Percentiles rank a stretch among this genome's conserved stretches.
phyloP scores from a whole-genome alignment of 2,797 vertebrate species.

The Sebastiscus tertius region DNA sequence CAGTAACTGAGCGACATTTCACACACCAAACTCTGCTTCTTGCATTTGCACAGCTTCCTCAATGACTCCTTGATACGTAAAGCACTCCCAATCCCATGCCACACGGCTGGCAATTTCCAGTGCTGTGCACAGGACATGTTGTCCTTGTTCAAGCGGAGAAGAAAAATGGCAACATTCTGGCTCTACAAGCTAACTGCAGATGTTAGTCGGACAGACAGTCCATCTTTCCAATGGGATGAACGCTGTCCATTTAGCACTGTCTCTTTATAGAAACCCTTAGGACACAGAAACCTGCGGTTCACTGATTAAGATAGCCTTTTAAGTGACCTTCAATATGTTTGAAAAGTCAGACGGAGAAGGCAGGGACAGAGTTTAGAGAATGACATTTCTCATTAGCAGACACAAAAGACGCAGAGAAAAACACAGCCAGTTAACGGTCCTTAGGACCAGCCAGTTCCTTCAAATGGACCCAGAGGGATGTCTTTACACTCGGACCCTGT shows the following conservation, averaged over 20 bases:
- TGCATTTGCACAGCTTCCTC: background rate
- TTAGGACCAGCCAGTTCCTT: background rate
- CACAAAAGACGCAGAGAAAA: conserved; percentile 24
- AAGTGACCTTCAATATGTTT: conserved; percentile 6
- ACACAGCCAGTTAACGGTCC: conserved; percentile 1
- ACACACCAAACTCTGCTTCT: background rate
- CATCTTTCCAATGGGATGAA: background rate
- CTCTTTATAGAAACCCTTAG: background rate
- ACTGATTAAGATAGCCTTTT: conserved; percentile 9
- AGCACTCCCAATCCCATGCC: background rate
- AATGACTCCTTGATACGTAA: background rate
- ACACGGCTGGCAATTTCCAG: background rate
- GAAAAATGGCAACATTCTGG: background rate
- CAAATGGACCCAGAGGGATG: conserved; percentile 25
- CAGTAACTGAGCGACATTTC: conserved; percentile 1
- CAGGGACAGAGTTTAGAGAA: background rate
- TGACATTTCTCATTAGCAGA: conserved; percentile 17
- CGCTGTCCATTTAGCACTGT: background rate
- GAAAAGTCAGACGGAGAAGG: background rate
- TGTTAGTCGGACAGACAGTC: background rate
- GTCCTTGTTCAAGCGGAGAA: background rate
- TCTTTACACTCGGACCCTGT: conserved; percentile 18
- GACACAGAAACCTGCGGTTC: background rate
- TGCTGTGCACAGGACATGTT: background rate
- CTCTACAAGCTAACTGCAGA: background rate